Base-by-base conservation (phyloP, 1,140 invertebrate genomes). In the Caerostris darwini region DNA sequence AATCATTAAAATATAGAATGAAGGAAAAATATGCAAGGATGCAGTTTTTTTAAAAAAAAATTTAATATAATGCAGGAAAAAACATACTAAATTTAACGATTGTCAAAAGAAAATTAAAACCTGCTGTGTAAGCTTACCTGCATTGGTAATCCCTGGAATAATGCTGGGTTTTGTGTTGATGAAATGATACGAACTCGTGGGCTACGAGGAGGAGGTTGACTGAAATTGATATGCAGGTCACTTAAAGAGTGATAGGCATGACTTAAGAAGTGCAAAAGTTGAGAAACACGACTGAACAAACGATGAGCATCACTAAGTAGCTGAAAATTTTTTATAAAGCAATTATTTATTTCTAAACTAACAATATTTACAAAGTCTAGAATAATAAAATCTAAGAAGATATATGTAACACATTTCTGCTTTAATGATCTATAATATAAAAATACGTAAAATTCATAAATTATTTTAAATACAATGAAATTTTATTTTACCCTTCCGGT, bases 201-300 rank as follows among this genome's bases (percentile, higher is more conserved):
- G 94, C 97, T 96, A 94, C 98, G 96, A 2, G 98, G 98, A 14
- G 97, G 97, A 7, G 97, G 96, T 94, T 97, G 96, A 54, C 96
- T 96, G 58, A 98, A 96, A 95, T 98, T 97, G 67, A 98, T 97
- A 96, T 97, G 97, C 58, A 98, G 96, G 95, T 99, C 98, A 95
- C 98, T 99, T 10, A 99, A 96, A 5, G 97, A 97, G 96, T 99
- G 99, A 96, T 98, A 98, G 53, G 98, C 97, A 95, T 99, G 99
- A 7, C 98, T 97, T 90, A 99, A 96, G 90, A 97, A 97, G 95
- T 99, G 99, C 94, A 99, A 96, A 53, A 97, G 96, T 95, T 98
- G 97, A 0, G 97, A 97, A 2, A 98, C 97, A 17, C 97, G 96
- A 95, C 98, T 97, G 67, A 97, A 97, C 53, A 97, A 96, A 5